phyloP scores from a whole-genome alignment of 2,888 invertebrate genomes.

The Pollenia amentaria region DNA sequence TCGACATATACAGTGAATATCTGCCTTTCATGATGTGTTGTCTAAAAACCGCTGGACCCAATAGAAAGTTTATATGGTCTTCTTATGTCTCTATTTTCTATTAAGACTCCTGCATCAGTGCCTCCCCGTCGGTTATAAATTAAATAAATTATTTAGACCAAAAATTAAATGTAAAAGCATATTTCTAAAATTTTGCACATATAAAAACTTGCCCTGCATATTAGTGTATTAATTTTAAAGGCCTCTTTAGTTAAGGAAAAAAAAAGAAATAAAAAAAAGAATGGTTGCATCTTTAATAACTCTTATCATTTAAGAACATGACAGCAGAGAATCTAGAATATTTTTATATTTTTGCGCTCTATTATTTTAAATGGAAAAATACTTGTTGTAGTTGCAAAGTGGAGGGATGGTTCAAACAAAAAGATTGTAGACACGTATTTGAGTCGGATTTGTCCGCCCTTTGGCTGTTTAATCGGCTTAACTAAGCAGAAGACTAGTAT shows the following conservation, averaged over 20 bases:
- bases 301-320: conserved; percentile 57
- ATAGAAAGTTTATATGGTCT: too few species aligned
- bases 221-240: conserved; percentile 54
- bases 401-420: conserved; percentile 12
- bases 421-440: conserved; percentile 46
- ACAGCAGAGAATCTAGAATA: conserved; percentile 31
- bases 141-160: too few species aligned
- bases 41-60: too few species aligned
- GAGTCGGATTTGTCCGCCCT: conserved; percentile 56
- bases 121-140: too few species aligned
- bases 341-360: background rate
- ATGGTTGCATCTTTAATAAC: conserved; percentile 26
- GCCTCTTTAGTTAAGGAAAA: conserved; percentile 42
- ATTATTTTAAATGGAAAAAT: background rate
- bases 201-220: background rate
- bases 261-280: conserved; percentile 4
- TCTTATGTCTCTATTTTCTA: too few species aligned
- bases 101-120: too few species aligned
- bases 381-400: background rate
- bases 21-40: too few species aligned
- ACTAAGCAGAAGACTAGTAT: conserved; percentile 51
- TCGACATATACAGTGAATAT: too few species aligned
- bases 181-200: too few species aligned
- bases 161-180: background rate
- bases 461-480: conserved; percentile 66